A percentile compares a stretch with the other conserved stretches of the same genome.
These are phyloP conservation scores for Drosophila barbarae DNA, from an alignment of 2,888 invertebrate species.

Conservation along the genomic window DNA sequence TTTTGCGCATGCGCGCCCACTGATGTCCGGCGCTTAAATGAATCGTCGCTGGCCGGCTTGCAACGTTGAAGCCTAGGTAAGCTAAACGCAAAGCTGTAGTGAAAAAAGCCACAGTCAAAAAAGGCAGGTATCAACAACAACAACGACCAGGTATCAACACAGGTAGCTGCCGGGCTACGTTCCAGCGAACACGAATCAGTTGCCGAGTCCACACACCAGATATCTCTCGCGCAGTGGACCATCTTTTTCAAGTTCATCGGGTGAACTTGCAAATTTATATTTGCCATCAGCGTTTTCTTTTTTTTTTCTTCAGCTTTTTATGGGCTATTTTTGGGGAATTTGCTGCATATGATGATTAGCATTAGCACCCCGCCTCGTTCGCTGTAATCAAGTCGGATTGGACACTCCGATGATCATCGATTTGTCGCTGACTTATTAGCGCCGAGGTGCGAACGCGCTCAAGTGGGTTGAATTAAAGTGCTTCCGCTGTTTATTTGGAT, in stretches of 20 bases:
- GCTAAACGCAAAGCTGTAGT: conserved; percentile 14
- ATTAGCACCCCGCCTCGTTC: conserved; percentile 44
- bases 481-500: conserved; percentile 52
- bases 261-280: conserved; percentile 67
- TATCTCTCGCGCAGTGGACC: conserved; percentile 26
- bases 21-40: conserved; percentile 60
- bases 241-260: conserved; percentile 67
- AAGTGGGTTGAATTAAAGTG: conserved; percentile 29
- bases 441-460: conserved; percentile 55
- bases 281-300: conserved; percentile 34
- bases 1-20: conserved; percentile 65
- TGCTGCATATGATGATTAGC: conserved; percentile 50
- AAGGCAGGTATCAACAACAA: conserved; percentile 35
- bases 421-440: conserved; percentile 53
- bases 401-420: conserved; percentile 47
- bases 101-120: conserved; percentile 19
- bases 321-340: conserved; percentile 47
- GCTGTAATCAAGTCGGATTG: conserved; percentile 26
- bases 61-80: conserved; percentile 58
- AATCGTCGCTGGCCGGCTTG: conserved; percentile 44
- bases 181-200: conserved; percentile 50
- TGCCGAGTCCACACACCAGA: conserved; percentile 5
- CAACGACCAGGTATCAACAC: conserved; percentile 40
- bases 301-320: conserved; percentile 3
- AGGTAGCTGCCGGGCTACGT: conserved; percentile 62